Evolutionary conservation across 2,888 invertebrate genomes (phyloP).

Genomic region (Chironomus tentans): DNA sequence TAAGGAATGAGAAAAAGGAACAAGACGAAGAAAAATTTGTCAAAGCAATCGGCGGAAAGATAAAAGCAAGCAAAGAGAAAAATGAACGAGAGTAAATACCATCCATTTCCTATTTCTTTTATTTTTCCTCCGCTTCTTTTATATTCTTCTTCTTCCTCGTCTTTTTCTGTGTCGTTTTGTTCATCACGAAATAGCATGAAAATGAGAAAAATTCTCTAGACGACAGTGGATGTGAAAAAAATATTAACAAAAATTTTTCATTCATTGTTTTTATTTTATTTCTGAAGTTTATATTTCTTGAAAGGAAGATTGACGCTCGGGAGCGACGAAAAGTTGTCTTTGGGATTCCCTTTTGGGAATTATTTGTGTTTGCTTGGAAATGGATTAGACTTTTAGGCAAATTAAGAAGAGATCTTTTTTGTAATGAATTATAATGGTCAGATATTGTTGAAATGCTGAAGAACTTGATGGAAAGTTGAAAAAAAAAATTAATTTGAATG

Average conservation of each 20-base stretch:
- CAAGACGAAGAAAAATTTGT: conserved; percentile 6
- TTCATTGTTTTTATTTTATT: not conserved
- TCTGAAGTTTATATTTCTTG: too few relatives aligned
- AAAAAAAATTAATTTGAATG: too few relatives aligned
- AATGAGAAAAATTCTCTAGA: too few relatives aligned
- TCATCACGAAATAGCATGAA: not conserved
- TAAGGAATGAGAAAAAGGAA: not conserved
- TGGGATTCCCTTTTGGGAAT: too few relatives aligned
- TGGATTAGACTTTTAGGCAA: too few relatives aligned
- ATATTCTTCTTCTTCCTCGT: not conserved
- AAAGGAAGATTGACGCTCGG: too few relatives aligned
- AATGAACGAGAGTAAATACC: not conserved
- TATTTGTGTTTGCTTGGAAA: not conserved
- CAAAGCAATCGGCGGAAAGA: not conserved
- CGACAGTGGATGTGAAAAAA: not conserved
- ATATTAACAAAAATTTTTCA: not conserved
- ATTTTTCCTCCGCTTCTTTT: too few relatives aligned
- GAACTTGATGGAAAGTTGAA: too few relatives aligned
- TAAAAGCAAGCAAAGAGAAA: not conserved
- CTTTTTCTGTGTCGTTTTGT: not conserved
- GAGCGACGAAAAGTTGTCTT: too few relatives aligned
- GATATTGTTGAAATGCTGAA: too few relatives aligned
- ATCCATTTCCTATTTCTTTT: not conserved
- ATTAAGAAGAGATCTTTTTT: too few relatives aligned
- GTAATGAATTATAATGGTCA: too few relatives aligned